Base-by-base conservation (phyloP, 2,797 vertebrate species). In the Acanthopagrus latus region DNA sequence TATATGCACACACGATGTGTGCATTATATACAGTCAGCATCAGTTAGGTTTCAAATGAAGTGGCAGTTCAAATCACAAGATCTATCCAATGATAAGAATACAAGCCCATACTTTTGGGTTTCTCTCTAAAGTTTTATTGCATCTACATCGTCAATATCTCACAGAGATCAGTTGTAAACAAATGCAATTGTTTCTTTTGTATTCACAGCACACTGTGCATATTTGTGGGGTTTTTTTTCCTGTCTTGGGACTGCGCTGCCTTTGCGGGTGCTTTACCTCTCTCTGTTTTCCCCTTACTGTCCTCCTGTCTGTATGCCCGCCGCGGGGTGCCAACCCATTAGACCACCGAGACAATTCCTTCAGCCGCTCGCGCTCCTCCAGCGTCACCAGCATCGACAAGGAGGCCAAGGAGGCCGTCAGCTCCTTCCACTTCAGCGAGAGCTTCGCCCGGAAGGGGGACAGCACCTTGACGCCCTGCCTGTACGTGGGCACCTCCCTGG, bases 301-400 rank as follows among this genome's bases (percentile, higher is more conserved):
- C 94, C 92, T 95, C 91, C 94, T 96, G 92, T 96, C 95, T 82
- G 94, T 95, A 89, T 96, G 95, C 95, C 94, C 95, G 67, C 92
- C 95, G 7, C 95, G 95, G 94, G 94, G 93, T 83, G 86, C 93
- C 90, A 92, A 95, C 90, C 95, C 94, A 69, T 89, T 95, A 99
- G 98, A 99, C 95, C 96, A 97, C 90, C 96, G 96, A 94, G 98
- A 99, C 95, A 98, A 97, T 93, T 99, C 98, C 59, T 99, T 99
- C 95, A 99, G 98, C 93, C 97, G 98, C 85, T 99, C 98, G 0
- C 96, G 98, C 89, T 99, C 98, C 91, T 99, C 98, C 84, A 99
- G 98, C 63, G 98, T 99, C 91, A 98, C 98, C 93, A 99, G 98
- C 95, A 99, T 99, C 71, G 98, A 99, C 91, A 99, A 98, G 91